These are phyloP conservation scores for Neodiprion pinetum DNA, from an alignment of 1,140 invertebrate genomes.

Conservation along the genomic window DNA sequence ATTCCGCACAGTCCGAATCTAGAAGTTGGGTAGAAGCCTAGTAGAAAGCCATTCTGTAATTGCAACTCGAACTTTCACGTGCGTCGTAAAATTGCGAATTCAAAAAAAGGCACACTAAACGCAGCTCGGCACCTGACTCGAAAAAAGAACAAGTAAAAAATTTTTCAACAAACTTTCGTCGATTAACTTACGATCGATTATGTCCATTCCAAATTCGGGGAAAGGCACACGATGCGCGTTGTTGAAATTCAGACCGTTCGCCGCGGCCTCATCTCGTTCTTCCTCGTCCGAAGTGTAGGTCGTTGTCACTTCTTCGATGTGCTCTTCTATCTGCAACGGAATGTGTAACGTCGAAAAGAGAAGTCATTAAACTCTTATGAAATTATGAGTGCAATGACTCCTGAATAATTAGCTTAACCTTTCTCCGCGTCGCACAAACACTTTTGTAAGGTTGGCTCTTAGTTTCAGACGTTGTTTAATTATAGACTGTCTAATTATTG, in stretches of 20 bases:
- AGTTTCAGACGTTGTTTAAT: too few species aligned
- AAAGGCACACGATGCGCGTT: conserved; percentile 67
- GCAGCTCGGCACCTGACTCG: too few species aligned
- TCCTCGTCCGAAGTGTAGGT: conserved; percentile 53
- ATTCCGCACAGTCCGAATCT: neutral
- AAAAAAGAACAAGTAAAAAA: neutral
- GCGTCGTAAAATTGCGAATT: neutral
- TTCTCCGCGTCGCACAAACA: neutral
- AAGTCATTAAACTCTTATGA: neutral
- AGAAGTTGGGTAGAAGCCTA: neutral
- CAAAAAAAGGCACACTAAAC: neutral
- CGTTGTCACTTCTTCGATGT: conserved; percentile 61
- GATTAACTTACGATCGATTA: conserved; percentile 65
- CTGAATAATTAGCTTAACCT: neutral
- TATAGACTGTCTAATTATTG: too few species aligned
- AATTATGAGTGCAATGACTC: too few species aligned
- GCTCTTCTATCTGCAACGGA: conserved; percentile 62
- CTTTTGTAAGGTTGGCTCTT: too few species aligned
- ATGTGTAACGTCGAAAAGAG: neutral
- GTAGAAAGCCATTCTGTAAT: neutral
- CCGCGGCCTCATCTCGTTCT: conserved; percentile 35
- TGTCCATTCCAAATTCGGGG: conserved; percentile 75
- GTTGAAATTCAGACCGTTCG: conserved; percentile 42
- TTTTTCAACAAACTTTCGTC: neutral
- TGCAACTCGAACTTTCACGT: neutral